Percentiles rank a stretch among this genome's conserved stretches.
These are phyloP conservation scores for Pholis gunnellus DNA, from an alignment of 2,113 vertebrate species.

Conservation along the genomic window DNA sequence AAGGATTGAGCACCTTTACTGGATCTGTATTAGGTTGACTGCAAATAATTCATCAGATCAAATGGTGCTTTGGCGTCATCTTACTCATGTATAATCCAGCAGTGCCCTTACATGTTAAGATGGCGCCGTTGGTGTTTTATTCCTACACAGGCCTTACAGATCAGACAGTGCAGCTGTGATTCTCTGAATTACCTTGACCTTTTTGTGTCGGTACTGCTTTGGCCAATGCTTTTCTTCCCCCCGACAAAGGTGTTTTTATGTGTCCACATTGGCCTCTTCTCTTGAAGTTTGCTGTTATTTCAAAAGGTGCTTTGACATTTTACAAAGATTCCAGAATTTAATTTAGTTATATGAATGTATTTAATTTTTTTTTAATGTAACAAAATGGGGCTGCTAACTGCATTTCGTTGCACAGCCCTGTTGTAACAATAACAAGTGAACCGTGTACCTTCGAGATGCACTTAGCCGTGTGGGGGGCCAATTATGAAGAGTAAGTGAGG, in stretches of 20 bases:
- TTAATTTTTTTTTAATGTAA: no score
- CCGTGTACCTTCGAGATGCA: no score
- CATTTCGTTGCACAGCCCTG: no score
- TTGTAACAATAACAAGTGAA: no score
- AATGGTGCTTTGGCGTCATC: conserved; percentile 47
- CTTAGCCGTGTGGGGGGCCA: no score
- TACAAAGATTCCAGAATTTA: background rate
- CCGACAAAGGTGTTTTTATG: background rate
- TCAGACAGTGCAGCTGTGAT: conserved; percentile 39
- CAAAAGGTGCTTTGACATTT: conserved; percentile 32
- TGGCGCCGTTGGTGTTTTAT: conserved; percentile 5
- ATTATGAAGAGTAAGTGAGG: background rate
- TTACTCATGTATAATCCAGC: conserved; percentile 68
- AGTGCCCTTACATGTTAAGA: conserved; percentile 42
- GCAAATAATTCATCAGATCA: conserved; percentile 70
- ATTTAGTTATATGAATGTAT: no score
- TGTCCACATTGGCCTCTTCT: background rate
- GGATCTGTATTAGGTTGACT: conserved; percentile 22
- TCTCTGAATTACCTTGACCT: conserved; percentile 12
- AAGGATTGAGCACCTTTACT: conserved; percentile 13
- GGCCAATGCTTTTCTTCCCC: background rate
- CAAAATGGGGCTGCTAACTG: no score
- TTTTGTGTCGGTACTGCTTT: background rate
- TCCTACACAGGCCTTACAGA: background rate
- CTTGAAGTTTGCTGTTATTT: background rate